Conservation (phyloP, 2,888 invertebrate genomes). For the Meandrusa payeni region DNA sequence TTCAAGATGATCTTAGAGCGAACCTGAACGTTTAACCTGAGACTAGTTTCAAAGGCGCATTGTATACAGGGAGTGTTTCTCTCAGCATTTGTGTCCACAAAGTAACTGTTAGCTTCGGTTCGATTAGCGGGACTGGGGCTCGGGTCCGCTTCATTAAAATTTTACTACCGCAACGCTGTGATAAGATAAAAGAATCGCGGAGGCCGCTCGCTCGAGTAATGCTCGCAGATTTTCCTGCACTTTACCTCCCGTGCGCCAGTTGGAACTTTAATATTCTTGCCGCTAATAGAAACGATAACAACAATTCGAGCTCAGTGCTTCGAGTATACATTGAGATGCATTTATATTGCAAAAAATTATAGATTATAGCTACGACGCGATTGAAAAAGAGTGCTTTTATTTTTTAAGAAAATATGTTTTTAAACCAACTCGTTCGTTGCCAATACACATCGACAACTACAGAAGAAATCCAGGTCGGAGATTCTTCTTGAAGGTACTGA, state of each 20-base stretch:
- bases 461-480: too few relatives aligned
- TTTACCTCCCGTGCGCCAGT: slow-evolving; percentile 29
- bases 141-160: slow-evolving; percentile 60
- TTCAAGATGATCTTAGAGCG: slow-evolving; percentile 16
- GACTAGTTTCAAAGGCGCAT: slow-evolving; percentile 14
- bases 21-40: slow-evolving; percentile 13
- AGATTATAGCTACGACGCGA: background rate
- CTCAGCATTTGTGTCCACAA: slow-evolving; percentile 43
- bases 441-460: too few relatives aligned
- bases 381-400: too few relatives aligned
- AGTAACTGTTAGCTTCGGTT: slow-evolving; percentile 51
- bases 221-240: slow-evolving; percentile 32
- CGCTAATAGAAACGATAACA: background rate
- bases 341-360: background rate
- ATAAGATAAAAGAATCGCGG: slow-evolving; percentile 47
- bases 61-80: slow-evolving; percentile 22
- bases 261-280: slow-evolving; percentile 17
- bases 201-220: slow-evolving; percentile 24
- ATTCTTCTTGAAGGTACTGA: too few relatives aligned
- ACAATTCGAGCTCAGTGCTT: slow-evolving; percentile 17
- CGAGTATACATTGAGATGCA: background rate
- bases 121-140: slow-evolving; percentile 54
- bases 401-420: too few relatives aligned
- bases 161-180: slow-evolving; percentile 52
- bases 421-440: too few relatives aligned